Evolutionary conservation across 2,888 invertebrate genomes (phyloP).

Genomic region (Melanostoma mellinum): DNA sequence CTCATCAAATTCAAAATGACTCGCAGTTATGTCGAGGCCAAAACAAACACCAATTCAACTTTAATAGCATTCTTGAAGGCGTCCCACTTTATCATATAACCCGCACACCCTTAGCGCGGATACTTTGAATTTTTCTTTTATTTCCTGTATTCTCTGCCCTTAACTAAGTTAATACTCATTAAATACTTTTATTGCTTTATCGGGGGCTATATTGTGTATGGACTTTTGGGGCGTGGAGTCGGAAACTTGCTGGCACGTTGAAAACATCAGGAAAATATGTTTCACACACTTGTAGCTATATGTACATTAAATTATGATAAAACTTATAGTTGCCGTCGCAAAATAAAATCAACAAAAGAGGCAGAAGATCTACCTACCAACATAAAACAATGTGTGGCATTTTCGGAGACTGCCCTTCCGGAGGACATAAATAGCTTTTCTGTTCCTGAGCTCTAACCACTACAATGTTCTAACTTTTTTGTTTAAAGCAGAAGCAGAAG

Average conservation of each 20-base stretch:
- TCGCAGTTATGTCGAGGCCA: too few relatives aligned
- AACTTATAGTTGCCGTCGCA: constrained; percentile 29
- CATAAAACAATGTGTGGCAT: constrained; percentile 48
- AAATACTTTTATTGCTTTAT: constrained; percentile 70
- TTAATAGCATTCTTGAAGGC: too few relatives aligned
- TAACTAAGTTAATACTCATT: constrained; percentile 64
- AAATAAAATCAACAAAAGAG: neutral
- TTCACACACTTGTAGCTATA: constrained; percentile 67
- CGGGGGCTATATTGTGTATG: constrained; percentile 22
- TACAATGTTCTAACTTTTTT: constrained; percentile 47
- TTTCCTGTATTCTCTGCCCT: constrained; percentile 12
- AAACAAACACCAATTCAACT: too few relatives aligned
- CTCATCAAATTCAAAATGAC: too few relatives aligned
- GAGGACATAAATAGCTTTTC: constrained; percentile 61
- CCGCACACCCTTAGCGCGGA: too few relatives aligned
- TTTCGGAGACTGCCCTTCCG: constrained; percentile 21
- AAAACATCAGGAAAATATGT: constrained; percentile 70
- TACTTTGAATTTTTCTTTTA: neutral
- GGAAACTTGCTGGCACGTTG: constrained; percentile 47
- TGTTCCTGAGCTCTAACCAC: constrained; percentile 32
- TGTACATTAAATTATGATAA: constrained; percentile 72
- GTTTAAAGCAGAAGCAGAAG: constrained; percentile 34
- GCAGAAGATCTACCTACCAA: constrained; percentile 8
- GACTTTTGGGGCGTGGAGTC: neutral
- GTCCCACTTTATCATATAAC: too few relatives aligned